These are phyloP conservation scores for Drosophila kikkawai DNA, from an alignment of 1,140 invertebrate genomes.

Conservation along the genomic window DNA sequence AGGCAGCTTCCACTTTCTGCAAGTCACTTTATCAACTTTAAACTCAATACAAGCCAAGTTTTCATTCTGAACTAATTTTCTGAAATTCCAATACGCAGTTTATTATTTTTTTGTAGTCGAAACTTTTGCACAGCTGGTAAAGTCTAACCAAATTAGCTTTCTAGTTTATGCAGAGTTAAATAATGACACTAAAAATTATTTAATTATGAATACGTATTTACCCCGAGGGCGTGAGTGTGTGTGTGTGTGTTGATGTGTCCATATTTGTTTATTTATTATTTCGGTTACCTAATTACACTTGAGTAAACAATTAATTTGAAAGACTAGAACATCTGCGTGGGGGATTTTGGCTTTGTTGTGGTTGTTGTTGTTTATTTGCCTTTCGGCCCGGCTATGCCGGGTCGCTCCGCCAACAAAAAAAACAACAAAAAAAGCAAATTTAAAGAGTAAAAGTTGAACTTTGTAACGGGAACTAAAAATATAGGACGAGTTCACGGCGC, in stretches of 20 bases:
- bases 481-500: constrained; percentile 13
- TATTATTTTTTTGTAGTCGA: background rate
- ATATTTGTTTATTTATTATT: constrained; percentile 40
- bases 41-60: background rate
- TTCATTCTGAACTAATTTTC: constrained; percentile 28
- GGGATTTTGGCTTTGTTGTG: constrained; percentile 14
- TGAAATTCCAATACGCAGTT: constrained; percentile 27
- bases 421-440: background rate
- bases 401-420: background rate
- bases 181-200: constrained; percentile 43
- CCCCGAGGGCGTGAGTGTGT: background rate
- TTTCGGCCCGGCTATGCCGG: background rate
- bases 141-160: background rate
- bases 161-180: constrained; percentile 14
- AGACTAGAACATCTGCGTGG: constrained; percentile 47
- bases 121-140: constrained; percentile 30
- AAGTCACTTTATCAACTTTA: constrained; percentile 16
- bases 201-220: constrained; percentile 27
- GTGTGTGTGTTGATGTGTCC: constrained; percentile 13
- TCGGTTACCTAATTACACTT: constrained; percentile 54
- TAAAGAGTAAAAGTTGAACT: constrained; percentile 42
- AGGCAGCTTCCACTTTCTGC: background rate
- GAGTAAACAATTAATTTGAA: constrained; percentile 49
- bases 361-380: background rate
- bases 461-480: constrained; percentile 41